Conservation (phyloP, 2,113 vertebrate genomes). For the Platycercus adscitus region DNA sequence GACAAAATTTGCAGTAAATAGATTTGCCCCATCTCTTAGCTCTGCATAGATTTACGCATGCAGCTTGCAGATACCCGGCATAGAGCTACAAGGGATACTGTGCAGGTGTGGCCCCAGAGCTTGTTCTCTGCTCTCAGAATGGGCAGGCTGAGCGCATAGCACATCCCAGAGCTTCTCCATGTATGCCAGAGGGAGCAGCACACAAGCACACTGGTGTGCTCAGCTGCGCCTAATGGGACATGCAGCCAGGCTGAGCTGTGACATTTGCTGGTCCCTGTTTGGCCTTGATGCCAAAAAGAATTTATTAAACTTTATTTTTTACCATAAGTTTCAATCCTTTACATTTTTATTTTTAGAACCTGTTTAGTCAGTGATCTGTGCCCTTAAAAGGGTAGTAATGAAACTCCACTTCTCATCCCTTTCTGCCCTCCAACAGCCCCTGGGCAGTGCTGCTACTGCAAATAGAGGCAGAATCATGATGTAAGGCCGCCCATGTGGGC, state of each 20-base stretch:
- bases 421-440: background rate
- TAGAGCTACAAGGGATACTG: background rate
- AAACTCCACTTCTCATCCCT: background rate
- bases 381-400: background rate
- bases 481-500: background rate
- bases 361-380: background rate
- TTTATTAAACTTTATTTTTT: background rate
- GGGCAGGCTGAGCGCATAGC: background rate
- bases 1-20: background rate
- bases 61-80: fast-evolving
- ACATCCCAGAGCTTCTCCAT: background rate
- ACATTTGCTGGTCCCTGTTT: background rate
- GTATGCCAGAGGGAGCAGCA: background rate
- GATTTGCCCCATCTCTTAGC: background rate
- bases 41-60: background rate
- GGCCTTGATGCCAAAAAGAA: background rate
- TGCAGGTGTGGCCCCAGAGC: background rate
- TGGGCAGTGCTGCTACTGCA: background rate
- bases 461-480: background rate
- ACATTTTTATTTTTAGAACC: background rate
- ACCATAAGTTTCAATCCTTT: background rate
- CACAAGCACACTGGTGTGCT: background rate
- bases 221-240: background rate
- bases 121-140: background rate
- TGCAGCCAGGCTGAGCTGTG: background rate